These are phyloP conservation scores for Acanthurus leucopareius DNA, from an alignment of 2,797 vertebrate genomes.

Conservation along the genomic window DNA sequence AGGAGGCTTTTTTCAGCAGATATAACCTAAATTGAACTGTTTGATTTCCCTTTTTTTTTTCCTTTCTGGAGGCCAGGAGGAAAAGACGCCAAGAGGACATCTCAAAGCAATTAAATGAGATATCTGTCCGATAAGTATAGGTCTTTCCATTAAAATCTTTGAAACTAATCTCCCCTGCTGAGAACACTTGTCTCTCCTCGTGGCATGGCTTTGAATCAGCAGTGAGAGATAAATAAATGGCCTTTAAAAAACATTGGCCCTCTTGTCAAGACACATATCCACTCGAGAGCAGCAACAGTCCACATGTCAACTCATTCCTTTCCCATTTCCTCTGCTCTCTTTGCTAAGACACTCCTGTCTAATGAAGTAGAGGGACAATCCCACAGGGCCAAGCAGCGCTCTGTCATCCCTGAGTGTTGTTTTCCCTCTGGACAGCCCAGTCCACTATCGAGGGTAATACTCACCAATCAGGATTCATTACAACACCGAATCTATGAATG, in stretches of 20 bases:
- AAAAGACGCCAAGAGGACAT: constrained; percentile 57
- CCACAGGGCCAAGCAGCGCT: constrained; percentile 62
- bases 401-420: constrained; percentile 68
- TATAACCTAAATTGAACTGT: constrained; percentile 39
- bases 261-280: constrained; percentile 84
- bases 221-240: constrained; percentile 83
- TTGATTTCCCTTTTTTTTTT: constrained; percentile 33
- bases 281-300: constrained; percentile 77
- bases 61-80: constrained; percentile 16
- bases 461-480: constrained; percentile 81
- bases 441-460: constrained; percentile 73
- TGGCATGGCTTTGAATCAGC: constrained; percentile 78
- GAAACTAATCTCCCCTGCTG: constrained; percentile 69
- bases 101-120: constrained; percentile 79
- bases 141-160: constrained; percentile 73
- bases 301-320: constrained; percentile 79
- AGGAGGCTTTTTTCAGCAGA: constrained; percentile 61
- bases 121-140: constrained; percentile 59
- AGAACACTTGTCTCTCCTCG: constrained; percentile 79
- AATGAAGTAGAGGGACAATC: constrained; percentile 79
- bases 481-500: constrained; percentile 70
- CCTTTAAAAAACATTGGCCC: constrained; percentile 78
- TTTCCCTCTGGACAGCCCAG: constrained; percentile 69
- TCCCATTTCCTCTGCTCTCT: constrained; percentile 72
- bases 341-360: constrained; percentile 75